Evolutionary conservation across 2,888 invertebrate species (phyloP), one percentile per base, ranked within the genome.

Genomic region (Polyommatus icarus): DNA sequence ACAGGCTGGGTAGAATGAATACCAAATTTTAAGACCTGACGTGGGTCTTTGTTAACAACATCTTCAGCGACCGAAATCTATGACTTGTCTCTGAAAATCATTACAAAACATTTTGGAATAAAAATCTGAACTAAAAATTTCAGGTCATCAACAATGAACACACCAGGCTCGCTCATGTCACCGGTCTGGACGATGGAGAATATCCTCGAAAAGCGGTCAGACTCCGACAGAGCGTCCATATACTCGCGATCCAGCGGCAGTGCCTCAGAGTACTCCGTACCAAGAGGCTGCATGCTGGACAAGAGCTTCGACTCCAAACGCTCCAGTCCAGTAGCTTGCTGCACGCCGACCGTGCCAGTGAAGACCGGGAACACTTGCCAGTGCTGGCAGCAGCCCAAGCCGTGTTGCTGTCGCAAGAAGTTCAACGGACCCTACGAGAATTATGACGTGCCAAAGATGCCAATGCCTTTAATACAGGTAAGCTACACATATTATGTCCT

Each of bases 391-490:
- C 84, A 85, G 80, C 88, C 89, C 78, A 83, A 86, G 81, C 90
- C 89, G 77, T 89, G 91, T 46, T 90, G 91, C 86, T 87, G 90
- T 80, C 85, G 90, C 81, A 92, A 92, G 85, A 93, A 93, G 83
- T 92, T 90, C 83, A 91, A 92, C 76, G 95, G 95, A 71, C 95
- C 96, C 1, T 97, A 96, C 85, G 96, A 97, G 85, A 97, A 97
- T 87, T 98, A 97, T 85, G 97, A 97, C 87, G 94, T 97, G 83
- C 97, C 97, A 83, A 96, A 96, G 91, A 95, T 95, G 79, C 96
- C 94, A n/a, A 92, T 92, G 95, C 89, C 91, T 84, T 85, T 95
- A 88, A 90, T 95, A 89, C 91, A 92, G 89, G 92, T 83, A 85
- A 61, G 57, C 59, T 59, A 7, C 7, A n/a, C 10, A 29, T 67